Conservation (phyloP, 2,888 invertebrate species). For the Hermaeophaga mercurialis region DNA sequence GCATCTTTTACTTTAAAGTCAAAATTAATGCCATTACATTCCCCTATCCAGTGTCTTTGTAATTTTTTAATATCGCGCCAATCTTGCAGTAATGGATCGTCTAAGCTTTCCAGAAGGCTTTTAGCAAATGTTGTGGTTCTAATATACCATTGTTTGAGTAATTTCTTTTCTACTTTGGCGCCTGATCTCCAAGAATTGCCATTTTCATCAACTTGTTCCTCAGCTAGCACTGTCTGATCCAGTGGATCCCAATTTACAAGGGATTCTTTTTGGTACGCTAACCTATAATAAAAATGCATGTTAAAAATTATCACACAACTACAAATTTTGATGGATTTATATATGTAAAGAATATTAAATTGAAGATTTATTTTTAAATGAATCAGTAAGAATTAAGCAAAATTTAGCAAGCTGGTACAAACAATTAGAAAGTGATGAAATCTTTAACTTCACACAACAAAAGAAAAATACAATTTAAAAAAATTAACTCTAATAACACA, state of each 20-base stretch:
- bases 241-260: conserved; percentile 98
- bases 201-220: conserved; percentile 94
- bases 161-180: conserved; percentile 86
- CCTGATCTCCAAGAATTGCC: conserved; percentile 97
- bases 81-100: conserved; percentile 69
- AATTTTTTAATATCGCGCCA: conserved; percentile 86
- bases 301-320: too few relatives aligned
- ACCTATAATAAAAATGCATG: conserved; percentile 38
- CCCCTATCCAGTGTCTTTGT: conserved; percentile 90
- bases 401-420: too few relatives aligned
- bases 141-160: conserved; percentile 94
- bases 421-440: too few relatives aligned
- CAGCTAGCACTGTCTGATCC: conserved; percentile 95
- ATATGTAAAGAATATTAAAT: too few relatives aligned
- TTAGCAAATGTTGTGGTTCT: conserved; percentile 84
- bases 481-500: too few relatives aligned
- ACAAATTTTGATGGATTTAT: too few relatives aligned
- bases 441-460: too few relatives aligned
- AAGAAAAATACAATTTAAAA: too few relatives aligned
- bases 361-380: too few relatives aligned
- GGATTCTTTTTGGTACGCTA: conserved; percentile 88
- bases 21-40: conserved; percentile 78
- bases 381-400: too few relatives aligned
- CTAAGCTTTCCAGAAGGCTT: conserved; percentile 71
- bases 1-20: conserved; percentile 60